phyloP scores from a whole-genome alignment of 2,113 vertebrate species.

The Urocitellus parryii region DNA sequence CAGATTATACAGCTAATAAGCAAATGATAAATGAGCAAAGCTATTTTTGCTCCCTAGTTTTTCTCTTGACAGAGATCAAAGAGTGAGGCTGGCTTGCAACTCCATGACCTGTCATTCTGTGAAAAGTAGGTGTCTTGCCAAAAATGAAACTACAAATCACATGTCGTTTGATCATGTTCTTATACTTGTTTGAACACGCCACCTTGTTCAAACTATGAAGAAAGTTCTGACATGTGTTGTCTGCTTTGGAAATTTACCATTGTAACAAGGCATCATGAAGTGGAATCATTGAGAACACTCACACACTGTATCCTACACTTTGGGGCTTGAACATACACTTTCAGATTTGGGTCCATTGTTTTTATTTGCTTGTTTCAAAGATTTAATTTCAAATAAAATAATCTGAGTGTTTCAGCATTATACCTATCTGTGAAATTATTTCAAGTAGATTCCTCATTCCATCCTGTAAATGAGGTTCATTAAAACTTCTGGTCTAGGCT shows the following conservation, averaged over 20 bases:
- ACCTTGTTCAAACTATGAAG: slow-evolving; percentile 9
- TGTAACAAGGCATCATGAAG: not conserved
- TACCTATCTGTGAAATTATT: not conserved
- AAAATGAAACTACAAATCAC: slow-evolving; percentile 66
- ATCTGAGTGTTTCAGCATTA: not conserved
- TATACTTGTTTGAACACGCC: slow-evolving; percentile 59
- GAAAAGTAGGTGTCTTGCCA: slow-evolving; percentile 57
- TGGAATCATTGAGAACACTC: not conserved
- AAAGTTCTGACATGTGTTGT: slow-evolving; percentile 51
- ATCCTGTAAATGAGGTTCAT: not conserved
- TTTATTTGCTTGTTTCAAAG: not conserved
- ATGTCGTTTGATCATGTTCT: not conserved
- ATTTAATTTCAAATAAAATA: not conserved
- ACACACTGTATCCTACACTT: not conserved
- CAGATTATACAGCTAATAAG: slow-evolving; percentile 56
- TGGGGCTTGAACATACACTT: not conserved
- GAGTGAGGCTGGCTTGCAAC: slow-evolving; percentile 40
- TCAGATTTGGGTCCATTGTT: not conserved
- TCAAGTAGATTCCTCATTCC: not conserved
- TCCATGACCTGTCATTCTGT: slow-evolving; percentile 52
- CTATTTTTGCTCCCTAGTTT: slow-evolving; percentile 24
- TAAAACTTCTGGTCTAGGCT: not conserved
- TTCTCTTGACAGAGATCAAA: slow-evolving; percentile 70
- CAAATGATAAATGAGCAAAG: slow-evolving; percentile 62
- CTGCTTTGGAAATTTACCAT: slow-evolving; percentile 60